Percentiles rank a stretch among this genome's conserved stretches.
phyloP scores from a whole-genome alignment of 2,888 invertebrate genomes.

The Arge pagana region DNA sequence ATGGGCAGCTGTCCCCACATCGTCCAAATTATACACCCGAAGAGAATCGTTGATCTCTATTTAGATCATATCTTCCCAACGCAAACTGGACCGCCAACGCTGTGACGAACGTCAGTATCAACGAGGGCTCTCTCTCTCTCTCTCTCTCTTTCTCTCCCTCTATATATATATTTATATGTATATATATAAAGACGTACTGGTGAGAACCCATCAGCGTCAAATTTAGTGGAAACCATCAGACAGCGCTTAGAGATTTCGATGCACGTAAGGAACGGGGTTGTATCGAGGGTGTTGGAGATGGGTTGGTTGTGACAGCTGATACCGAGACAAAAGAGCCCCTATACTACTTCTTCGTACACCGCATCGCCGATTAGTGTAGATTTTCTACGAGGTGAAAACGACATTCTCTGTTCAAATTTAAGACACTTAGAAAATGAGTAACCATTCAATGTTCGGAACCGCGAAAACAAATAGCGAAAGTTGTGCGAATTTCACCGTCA shows the following conservation, averaged over 20 bases:
- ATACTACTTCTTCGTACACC: no score
- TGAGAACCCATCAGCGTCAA: slow-evolving; percentile 38
- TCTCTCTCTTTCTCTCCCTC: no score
- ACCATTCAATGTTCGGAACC: no score
- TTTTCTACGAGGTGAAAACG: slow-evolving; percentile 38
- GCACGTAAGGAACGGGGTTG: no score
- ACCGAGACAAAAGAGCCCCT: no score
- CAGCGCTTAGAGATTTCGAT: neutral
- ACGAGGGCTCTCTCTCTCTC: slow-evolving; percentile 12
- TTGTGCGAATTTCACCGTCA: no score
- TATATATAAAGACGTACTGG: slow-evolving; percentile 37
- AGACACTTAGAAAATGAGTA: no score
- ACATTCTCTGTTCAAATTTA: slow-evolving; percentile 34
- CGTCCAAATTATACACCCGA: slow-evolving; percentile 56
- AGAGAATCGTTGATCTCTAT: slow-evolving; percentile 56
- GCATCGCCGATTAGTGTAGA: no score
- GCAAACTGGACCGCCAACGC: slow-evolving; percentile 30
- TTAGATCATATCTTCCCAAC: slow-evolving; percentile 53
- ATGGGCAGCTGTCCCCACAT: slow-evolving; percentile 56
- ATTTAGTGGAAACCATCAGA: slow-evolving; percentile 14
- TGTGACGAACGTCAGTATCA: slow-evolving; percentile 8
- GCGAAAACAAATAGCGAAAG: no score
- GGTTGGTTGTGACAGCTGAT: no score
- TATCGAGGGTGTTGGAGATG: no score
- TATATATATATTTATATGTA: no score